These are phyloP conservation scores for Ctenosaura bakeri DNA, from an alignment of 2,797 vertebrate species.

Conservation along the genomic window DNA sequence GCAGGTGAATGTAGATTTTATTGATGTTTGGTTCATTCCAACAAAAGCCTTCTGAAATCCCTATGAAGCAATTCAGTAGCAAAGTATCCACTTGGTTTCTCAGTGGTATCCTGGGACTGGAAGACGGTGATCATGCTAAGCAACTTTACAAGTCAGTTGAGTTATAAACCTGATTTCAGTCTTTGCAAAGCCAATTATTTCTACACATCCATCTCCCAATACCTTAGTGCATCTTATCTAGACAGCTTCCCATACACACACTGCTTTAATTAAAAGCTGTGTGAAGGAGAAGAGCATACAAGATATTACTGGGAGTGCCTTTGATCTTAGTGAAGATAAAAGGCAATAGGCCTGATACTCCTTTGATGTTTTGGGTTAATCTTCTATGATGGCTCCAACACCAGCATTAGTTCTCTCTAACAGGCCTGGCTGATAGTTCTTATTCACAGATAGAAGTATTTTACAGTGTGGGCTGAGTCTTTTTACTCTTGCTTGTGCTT, in stretches of 20 bases:
- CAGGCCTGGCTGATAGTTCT: background rate
- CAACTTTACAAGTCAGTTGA: background rate
- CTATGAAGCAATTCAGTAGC: background rate
- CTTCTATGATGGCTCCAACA: background rate
- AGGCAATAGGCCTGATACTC: background rate
- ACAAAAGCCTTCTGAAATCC: background rate
- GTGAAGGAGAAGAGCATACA: background rate
- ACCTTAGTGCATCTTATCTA: background rate
- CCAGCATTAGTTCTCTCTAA: background rate
- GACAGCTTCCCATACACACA: background rate
- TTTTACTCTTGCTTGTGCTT: background rate
- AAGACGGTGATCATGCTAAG: background rate
- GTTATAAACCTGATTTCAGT: background rate
- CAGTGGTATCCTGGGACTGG: background rate
- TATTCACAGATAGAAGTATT: background rate
- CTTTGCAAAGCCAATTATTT: constrained; percentile 2
- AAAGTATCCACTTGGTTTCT: background rate
- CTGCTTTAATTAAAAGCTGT: background rate
- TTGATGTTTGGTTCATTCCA: background rate
- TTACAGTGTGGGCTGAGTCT: background rate
- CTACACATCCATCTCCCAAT: background rate
- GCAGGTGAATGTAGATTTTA: background rate
- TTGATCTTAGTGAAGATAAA: background rate
- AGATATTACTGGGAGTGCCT: background rate
- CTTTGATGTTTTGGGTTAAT: constrained; percentile 24